Base-by-base conservation (phyloP, 1,140 invertebrate species). In the Neodiprion virginianus region DNA sequence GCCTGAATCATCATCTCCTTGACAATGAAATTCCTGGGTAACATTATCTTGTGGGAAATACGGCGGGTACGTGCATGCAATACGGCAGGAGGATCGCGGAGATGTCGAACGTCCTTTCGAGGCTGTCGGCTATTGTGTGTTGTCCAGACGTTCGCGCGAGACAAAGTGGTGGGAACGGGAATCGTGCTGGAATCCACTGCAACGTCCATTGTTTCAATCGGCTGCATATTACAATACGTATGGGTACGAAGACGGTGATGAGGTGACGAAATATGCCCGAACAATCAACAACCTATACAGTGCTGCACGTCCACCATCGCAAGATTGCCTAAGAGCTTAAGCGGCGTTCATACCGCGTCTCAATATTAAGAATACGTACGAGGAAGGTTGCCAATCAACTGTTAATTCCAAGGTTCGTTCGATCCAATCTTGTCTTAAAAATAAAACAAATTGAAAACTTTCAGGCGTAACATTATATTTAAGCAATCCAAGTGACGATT, bases 61-160 rank as follows among this genome's bases (percentile, higher is more conserved):
- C 53, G 11, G 11, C 79, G 79, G 78, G 72, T 81, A 81, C 80
- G 79, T 81, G 11, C 4, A 61, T 61, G n/a, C n/a, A 14, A 17
- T 61, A 61, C 11, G 53, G 53, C 11, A 61, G 79, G 78, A 75
- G 50, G 72, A 61, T 72, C 53, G 21, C 73, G 74, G 65, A 81
- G 79, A 81, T 81, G 79, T 79, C 80, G 77, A 81, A 81, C 80
- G 80, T 81, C 80, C 80, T 81, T 81, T 74, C 80, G 80, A 81
- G 80, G 80, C 79, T 81, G 80, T 72, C 77, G 79, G 28, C 71
- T 73, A 69, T 69, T 69, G 67, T 69, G n/a, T 69, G 11, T 14
- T 69, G 14, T 14, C 17, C 40, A 21, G 17, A 69, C 67, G 11
- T 21, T 11, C 21, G 40, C 67, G 69, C 53, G 75, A 66, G 53